Conservation (phyloP, 2,113 vertebrate genomes). For the Pteropus alecto region DNA sequence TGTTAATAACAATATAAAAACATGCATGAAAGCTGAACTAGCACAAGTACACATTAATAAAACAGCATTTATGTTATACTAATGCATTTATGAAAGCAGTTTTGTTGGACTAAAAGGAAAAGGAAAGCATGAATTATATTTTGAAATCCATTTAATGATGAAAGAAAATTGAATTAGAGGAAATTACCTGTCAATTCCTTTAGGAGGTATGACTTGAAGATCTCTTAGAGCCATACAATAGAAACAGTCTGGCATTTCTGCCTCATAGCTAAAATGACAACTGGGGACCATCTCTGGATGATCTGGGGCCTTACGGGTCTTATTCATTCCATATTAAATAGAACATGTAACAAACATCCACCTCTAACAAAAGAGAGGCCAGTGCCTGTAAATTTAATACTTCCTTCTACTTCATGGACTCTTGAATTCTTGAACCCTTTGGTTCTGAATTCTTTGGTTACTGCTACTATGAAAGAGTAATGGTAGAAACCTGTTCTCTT, state of each 20-base stretch:
- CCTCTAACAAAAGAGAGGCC: neutral
- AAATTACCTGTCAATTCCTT: neutral
- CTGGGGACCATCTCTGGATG: neutral
- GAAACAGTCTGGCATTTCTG: neutral
- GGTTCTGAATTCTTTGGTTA: slow-evolving; percentile 35
- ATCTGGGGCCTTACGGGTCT: neutral
- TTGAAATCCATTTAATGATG: neutral
- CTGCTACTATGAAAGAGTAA: neutral
- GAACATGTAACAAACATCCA: neutral
- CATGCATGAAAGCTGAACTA: neutral
- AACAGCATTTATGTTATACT: neutral
- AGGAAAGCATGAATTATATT: slow-evolving; percentile 12
- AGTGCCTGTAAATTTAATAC: neutral
- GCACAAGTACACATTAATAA: neutral
- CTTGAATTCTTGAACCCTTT: neutral
- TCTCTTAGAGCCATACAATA: neutral
- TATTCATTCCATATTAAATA: neutral
- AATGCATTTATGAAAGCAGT: neutral
- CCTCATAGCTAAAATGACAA: neutral
- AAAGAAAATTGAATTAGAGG: neutral
- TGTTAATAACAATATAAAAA: slow-evolving; percentile 4
- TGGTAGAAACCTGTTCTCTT: neutral
- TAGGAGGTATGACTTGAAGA: neutral
- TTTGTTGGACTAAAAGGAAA: slow-evolving; percentile 31
- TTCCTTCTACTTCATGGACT: neutral